phyloP scores from a whole-genome alignment of 2,888 invertebrate genomes.

The Chalcis sispes region DNA sequence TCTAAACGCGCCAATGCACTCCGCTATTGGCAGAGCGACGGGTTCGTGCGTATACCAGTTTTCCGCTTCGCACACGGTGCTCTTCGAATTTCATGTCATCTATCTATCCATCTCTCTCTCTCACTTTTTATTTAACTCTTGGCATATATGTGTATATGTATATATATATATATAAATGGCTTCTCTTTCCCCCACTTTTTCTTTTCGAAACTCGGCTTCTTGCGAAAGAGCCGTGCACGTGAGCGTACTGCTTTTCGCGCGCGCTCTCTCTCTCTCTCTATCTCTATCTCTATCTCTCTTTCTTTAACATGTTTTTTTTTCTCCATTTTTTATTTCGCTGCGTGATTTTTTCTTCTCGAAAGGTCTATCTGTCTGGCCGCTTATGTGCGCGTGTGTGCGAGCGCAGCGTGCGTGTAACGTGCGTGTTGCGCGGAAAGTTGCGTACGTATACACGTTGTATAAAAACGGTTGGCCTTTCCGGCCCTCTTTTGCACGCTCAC shows the following conservation, averaged over 20 bases:
- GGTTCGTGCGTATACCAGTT: conserved; percentile 10
- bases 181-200: neutral
- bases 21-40: neutral
- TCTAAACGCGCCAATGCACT: too few species aligned
- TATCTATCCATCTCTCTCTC: neutral
- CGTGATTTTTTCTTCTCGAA: conserved; percentile 33
- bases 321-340: too few species aligned
- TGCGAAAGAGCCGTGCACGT: too few species aligned
- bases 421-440: too few species aligned
- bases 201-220: neutral
- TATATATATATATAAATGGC: neutral
- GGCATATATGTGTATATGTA: too few species aligned
- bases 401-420: too few species aligned
- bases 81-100: conserved; percentile 10
- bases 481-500: conserved; percentile 37
- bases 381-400: neutral
- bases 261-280: neutral
- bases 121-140: too few species aligned
- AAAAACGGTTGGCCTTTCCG: too few species aligned
- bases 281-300: neutral
- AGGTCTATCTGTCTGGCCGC: neutral
- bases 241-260: neutral
- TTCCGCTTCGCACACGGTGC: conserved; percentile 5
- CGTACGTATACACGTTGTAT: too few species aligned
- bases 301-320: too few species aligned